Percentiles rank a stretch among this genome's conserved stretches.
phyloP scores from a whole-genome alignment of 2,113 vertebrate species.

The Rutilus rutilus region DNA sequence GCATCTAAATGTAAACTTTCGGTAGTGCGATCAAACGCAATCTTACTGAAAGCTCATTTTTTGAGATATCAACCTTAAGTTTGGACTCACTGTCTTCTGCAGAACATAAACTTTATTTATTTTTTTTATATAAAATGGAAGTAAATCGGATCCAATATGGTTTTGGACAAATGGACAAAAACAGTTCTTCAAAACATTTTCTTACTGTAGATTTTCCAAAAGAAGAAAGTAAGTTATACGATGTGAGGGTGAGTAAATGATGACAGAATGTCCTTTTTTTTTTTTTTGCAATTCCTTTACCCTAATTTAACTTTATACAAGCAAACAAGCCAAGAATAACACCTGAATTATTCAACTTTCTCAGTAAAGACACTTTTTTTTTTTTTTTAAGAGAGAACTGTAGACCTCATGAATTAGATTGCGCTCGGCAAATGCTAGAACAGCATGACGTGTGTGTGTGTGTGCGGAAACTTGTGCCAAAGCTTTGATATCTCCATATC shows the following conservation, averaged over 20 bases:
- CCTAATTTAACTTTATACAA: background rate
- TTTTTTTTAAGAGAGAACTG: background rate
- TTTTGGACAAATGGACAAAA: background rate
- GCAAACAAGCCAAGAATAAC: conserved; percentile 11
- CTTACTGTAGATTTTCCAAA: no score
- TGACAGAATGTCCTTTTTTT: background rate
- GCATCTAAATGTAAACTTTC: no score
- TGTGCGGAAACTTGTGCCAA: conserved; percentile 5
- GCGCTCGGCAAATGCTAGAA: background rate
- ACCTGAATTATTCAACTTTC: conserved; percentile 27
- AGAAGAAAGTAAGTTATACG: no score
- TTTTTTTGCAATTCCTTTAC: background rate
- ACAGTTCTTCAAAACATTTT: background rate
- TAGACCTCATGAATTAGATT: conserved; percentile 13
- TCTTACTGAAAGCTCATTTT: no score
- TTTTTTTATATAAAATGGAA: background rate
- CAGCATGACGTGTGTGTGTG: conserved; percentile 26
- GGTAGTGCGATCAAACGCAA: no score
- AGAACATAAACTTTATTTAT: background rate
- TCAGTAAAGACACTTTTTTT: conserved; percentile 3
- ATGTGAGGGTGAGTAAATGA: background rate
- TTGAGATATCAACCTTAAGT: no score
- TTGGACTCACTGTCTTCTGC: no score
- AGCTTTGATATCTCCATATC: conserved; percentile 57
- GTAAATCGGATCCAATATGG: background rate